Conservation (phyloP, 2,113 vertebrate genomes). For the Bos javanicus region DNA sequence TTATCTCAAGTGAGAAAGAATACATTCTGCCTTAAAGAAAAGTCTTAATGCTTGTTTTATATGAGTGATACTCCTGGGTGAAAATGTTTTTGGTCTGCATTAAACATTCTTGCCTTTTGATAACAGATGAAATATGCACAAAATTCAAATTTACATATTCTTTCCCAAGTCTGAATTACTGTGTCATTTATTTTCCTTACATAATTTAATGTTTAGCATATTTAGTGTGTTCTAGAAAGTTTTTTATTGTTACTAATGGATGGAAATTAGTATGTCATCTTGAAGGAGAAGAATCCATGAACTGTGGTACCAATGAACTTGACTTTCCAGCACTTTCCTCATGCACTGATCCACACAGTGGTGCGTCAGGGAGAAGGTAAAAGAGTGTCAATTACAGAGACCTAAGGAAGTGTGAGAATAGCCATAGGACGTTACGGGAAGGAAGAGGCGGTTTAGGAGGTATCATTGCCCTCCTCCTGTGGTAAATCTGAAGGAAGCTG, state of each 20-base stretch:
- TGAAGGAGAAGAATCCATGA: background rate
- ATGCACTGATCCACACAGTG: background rate
- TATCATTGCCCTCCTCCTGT: background rate
- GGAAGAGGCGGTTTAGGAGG: background rate
- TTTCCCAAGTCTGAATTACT: conserved; percentile 34
- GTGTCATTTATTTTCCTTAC: background rate
- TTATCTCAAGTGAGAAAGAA: conserved; percentile 18
- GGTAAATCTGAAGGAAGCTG: background rate
- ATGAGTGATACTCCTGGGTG: background rate
- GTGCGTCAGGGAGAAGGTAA: background rate
- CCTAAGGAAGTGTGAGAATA: background rate
- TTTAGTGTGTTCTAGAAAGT: background rate
- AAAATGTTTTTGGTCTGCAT: background rate
- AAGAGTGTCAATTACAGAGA: background rate
- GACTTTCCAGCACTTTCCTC: background rate
- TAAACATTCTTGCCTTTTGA: conserved; percentile 38
- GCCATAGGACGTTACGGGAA: background rate
- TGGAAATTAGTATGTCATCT: background rate
- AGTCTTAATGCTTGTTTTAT: background rate
- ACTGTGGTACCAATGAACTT: background rate
- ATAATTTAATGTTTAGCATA: background rate
- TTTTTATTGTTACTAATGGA: background rate
- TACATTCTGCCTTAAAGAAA: background rate
- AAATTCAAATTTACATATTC: conserved; percentile 37
- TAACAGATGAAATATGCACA: background rate